Conservation (phyloP, 2,797 vertebrate genomes). For the Amblyraja radiata region DNA sequence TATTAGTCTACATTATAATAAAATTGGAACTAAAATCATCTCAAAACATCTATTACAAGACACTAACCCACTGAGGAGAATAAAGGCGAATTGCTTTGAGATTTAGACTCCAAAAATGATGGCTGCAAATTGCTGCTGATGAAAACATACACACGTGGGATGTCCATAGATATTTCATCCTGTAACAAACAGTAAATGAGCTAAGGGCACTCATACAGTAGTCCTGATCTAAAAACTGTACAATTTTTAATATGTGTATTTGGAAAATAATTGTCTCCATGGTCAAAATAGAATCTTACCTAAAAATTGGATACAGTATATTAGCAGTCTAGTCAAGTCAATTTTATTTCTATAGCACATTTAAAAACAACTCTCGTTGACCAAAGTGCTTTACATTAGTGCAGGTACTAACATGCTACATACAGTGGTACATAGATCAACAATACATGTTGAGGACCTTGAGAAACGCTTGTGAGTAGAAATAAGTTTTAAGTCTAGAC, state of each 20-base stretch:
- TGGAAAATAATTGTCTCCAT: not conserved
- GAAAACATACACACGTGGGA: slow-evolving; percentile 90
- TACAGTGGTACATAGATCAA: too few species aligned
- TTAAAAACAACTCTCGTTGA: too few species aligned
- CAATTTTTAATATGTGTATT: not conserved
- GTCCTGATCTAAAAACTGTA: not conserved
- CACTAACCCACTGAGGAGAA: slow-evolving; percentile 64
- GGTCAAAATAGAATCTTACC: not conserved
- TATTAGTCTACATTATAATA: not conserved
- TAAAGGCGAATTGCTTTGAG: slow-evolving; percentile 65
- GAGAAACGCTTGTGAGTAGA: too few species aligned
- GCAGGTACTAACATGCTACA: too few species aligned
- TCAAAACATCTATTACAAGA: not conserved
- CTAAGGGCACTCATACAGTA: slow-evolving; percentile 24
- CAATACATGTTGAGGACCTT: too few species aligned
- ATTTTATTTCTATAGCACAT: too few species aligned
- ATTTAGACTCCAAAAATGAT: slow-evolving; percentile 71
- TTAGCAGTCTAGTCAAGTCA: not conserved
- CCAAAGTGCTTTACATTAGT: too few species aligned
- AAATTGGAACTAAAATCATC: not conserved
- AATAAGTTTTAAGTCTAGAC: too few species aligned
- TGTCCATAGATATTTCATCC: slow-evolving; percentile 96
- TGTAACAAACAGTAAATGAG: slow-evolving; percentile 49
- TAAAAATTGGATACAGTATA: not conserved
- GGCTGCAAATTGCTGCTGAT: slow-evolving; percentile 83